phyloP scores from a whole-genome alignment of 2,888 invertebrate genomes.

The Hydraecia micacea region DNA sequence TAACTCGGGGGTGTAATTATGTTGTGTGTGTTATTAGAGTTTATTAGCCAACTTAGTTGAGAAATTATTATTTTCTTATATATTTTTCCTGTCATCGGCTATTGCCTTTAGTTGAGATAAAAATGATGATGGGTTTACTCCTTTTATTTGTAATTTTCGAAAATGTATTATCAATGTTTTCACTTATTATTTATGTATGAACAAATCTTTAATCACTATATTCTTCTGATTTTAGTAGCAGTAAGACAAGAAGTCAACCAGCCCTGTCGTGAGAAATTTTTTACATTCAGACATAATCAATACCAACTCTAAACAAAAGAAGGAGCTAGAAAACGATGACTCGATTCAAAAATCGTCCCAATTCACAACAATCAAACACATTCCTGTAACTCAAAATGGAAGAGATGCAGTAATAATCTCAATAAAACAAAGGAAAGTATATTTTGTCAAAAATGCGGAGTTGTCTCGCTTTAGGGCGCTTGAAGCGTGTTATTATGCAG shows the following conservation, averaged over 20 bases:
- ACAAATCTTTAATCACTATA: constrained; percentile 19
- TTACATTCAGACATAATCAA: not conserved
- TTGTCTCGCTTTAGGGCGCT: constrained; percentile 63
- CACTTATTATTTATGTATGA: constrained; percentile 28
- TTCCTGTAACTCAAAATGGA: constrained; percentile 67
- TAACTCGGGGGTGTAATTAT: constrained; percentile 24
- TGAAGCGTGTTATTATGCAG: constrained; percentile 65
- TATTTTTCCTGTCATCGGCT: not conserved
- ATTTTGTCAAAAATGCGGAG: constrained; percentile 64
- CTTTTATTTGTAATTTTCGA: constrained; percentile 6
- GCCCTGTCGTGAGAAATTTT: not conserved
- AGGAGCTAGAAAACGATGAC: constrained; percentile 19
- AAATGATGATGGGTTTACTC: not conserved
- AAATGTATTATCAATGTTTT: not conserved
- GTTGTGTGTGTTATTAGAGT: constrained; percentile 27
- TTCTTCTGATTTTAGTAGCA: not conserved
- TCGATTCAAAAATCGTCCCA: constrained; percentile 13
- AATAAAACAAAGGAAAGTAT: constrained; percentile 61
- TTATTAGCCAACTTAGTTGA: constrained; percentile 19
- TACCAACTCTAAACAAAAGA: not conserved
- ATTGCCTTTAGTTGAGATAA: not conserved
- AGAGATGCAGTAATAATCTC: constrained; percentile 64
- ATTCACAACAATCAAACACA: constrained; percentile 44
- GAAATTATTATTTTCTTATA: constrained; percentile 6
- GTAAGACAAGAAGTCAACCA: not conserved